Evolutionary conservation across 2,113 vertebrate species (phyloP), one percentile per base, ranked within the genome.

Genomic region (Macrotis lagotis): DNA sequence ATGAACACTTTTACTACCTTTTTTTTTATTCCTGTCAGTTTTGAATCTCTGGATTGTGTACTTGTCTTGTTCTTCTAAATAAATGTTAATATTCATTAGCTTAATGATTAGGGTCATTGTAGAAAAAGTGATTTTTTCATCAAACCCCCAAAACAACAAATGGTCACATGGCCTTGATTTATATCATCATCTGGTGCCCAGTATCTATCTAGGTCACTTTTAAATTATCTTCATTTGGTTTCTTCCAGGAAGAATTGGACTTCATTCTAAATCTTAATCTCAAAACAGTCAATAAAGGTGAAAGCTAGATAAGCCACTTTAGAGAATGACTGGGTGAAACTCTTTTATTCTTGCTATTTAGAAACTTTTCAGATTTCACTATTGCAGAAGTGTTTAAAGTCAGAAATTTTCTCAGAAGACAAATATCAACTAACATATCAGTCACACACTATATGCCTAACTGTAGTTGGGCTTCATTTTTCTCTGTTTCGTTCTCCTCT

Each of bases 201-300:
- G 37, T 49, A 3, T 22, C 25, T 88, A 49, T 91, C 52, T 93
- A 7, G 90, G 8, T 92, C 31, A 91, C 25, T 92, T 91, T 48
- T 89, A 91, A 92, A 55, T 59, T 91, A 90, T 92, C 49, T 96
- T 95, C 47, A 93, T 66, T 74, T 96, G 92, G 93, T 52, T 93
- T n/a, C 95, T 93, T 74, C 92, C 95, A 59, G 37, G n/a, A 66
- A 28, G 88, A 94, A 91, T 66, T 91, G 48, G 48, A 26, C 24
- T 91, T 8, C 10, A 25, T 11, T 7, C 26, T 89, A 59, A 96
- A 51, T 50, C 50, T 91, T 92, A 55, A 91, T 95, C 44, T 96
- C 55, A 93, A 94, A 59, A 50, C 83, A 74, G 1, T 93, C 66
- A 94, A 28, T 91, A 52, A 96, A 94, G 44, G 88, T 74, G 51